Percentiles rank a stretch among this genome's conserved stretches.
Evolutionary conservation across 2,888 invertebrate genomes (phyloP).

Genomic region (Mythimna pallens): DNA sequence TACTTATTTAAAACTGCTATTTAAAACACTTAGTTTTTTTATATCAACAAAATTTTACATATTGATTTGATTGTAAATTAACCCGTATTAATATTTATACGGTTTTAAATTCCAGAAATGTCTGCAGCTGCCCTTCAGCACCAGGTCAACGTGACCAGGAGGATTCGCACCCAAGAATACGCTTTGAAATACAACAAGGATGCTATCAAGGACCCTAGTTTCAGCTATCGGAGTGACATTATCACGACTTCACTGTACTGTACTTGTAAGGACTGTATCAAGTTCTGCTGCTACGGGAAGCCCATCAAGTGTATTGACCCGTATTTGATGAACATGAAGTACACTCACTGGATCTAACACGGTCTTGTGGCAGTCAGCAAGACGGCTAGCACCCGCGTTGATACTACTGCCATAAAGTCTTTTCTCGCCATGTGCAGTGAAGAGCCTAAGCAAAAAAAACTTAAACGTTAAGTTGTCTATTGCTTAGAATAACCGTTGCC

Average conservation of each 20-base stretch:
- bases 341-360: conserved; percentile 42
- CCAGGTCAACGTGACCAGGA: conserved; percentile 27
- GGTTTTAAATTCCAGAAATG: conserved; percentile 41
- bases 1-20: not conserved
- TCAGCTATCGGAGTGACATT: conserved; percentile 27
- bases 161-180: conserved; percentile 42
- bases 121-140: not conserved
- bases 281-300: conserved; percentile 36
- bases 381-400: conserved; percentile 5
- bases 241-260: conserved; percentile 20
- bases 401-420: not conserved
- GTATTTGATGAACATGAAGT: conserved; percentile 44
- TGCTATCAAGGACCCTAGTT: conserved; percentile 19
- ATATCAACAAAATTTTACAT: too few species aligned
- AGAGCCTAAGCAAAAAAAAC: conserved; percentile 14
- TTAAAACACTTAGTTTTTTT: not conserved
- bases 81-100: not conserved
- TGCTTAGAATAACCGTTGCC: not conserved
- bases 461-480: not conserved
- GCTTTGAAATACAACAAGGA: conserved; percentile 12
- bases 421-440: not conserved
- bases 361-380: conserved; percentile 36
- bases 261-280: conserved; percentile 37
- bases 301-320: conserved; percentile 48
- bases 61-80: too few species aligned